Evolutionary conservation across 92 coral and sea anemone genomes (phyloP).

Genomic region (Nematostella vectensis): DNA sequence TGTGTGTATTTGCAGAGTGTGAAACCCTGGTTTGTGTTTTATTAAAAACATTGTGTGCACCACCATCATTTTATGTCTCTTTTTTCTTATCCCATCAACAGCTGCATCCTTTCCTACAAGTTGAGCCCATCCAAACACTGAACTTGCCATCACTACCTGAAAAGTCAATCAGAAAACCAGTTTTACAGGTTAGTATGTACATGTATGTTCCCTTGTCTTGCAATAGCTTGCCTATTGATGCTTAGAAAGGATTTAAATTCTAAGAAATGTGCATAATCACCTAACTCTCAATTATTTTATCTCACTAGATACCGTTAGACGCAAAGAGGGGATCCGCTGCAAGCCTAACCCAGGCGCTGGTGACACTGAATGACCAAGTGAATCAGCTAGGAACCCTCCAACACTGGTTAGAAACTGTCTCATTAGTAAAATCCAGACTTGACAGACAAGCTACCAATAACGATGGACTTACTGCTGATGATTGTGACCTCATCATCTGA

Average conservation of each 20-base stretch:
- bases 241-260: too few relatives aligned
- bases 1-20: too few relatives aligned
- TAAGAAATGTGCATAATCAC: too few relatives aligned
- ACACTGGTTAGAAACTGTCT: neutral
- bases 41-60: neutral
- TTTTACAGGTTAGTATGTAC: slow-evolving; percentile 6
- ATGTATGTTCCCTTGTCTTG: too few relatives aligned
- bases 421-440: too few relatives aligned
- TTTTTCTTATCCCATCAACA: neutral
- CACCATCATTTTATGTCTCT: neutral
- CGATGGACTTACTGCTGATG: too few relatives aligned
- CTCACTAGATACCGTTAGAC: neutral
- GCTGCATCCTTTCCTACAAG: slow-evolving; percentile 41
- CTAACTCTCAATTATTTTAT: neutral
- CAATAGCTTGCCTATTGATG: too few relatives aligned
- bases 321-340: neutral
- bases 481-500: too few relatives aligned
- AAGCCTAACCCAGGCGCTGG: neutral
- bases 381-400: neutral
- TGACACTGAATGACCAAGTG: neutral
- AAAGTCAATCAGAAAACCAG: slow-evolving; percentile 1
- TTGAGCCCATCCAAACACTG: slow-evolving; percentile 25
- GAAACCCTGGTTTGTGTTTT: too few relatives aligned
- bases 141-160: slow-evolving; percentile 35
- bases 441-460: too few relatives aligned